Evolutionary conservation across 2,797 vertebrate species (phyloP).

Genomic region (Spheniscus humboldti): DNA sequence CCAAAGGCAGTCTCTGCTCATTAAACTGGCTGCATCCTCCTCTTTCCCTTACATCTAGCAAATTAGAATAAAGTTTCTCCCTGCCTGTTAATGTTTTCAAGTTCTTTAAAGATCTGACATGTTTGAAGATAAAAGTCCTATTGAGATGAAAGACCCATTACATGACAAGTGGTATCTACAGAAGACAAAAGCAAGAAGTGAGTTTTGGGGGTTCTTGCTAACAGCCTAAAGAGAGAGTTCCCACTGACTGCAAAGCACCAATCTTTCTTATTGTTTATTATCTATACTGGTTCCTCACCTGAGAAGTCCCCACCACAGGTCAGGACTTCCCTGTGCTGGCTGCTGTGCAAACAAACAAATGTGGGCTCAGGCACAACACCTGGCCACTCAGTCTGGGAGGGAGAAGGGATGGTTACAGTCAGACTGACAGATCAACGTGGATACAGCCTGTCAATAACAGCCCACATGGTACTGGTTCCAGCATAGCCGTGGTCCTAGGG

Average conservation of each 20-base stretch:
- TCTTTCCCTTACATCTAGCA: not conserved
- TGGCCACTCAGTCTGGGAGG: not conserved
- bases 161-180: constrained; percentile 1
- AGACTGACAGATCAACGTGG: not conserved
- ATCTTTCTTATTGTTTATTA: not conserved
- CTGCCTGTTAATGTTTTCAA: constrained; percentile 9
- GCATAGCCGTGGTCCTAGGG: fast-evolving
- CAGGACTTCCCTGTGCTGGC: not conserved
- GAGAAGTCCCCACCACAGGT: not conserved
- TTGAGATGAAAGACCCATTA: constrained; percentile 29
- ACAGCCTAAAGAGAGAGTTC: not conserved
- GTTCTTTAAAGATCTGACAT: constrained; percentile 13
- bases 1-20: not conserved
- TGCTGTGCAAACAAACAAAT: not conserved
- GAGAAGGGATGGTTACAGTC: not conserved
- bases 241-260: not conserved
- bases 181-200: not conserved
- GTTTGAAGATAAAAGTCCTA: constrained; percentile 52
- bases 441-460: not conserved
- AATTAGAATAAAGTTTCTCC: constrained; percentile 40
- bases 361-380: not conserved
- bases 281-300: not conserved
- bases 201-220: not conserved
- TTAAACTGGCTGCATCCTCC: not conserved
- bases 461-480: fast-evolving